Evolutionary conservation across 2,113 vertebrate genomes (phyloP), one percentile per base, ranked within the genome.

Genomic region (Malurus melanocephalus): DNA sequence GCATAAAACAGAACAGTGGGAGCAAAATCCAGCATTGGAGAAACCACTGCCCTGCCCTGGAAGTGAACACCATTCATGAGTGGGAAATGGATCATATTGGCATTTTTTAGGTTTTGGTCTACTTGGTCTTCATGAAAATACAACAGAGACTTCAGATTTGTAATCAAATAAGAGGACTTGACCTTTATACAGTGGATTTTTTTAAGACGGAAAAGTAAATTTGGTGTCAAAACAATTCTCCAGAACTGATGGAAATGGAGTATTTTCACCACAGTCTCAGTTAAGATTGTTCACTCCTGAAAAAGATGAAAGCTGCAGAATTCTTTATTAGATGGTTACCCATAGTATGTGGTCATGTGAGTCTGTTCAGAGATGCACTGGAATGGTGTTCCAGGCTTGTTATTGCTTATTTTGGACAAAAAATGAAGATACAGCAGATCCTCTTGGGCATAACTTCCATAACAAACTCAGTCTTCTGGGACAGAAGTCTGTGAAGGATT

Each of bases 61-160:
- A 38, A 65, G 2, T 8, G 11, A 68, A 48, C 5, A 22, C 8
- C 17, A 8, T 28, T 49, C 24, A 32, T 15, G 9, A 65, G n/a
- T 12, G 18, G 7, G 1, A 78, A 66, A 75, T 14, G 4, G 30
- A 69, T 1, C 1, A 24, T 18, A 33, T 0, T n/a, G 8, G 15
- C 15, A 30, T 6, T 5, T 35, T 11, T 17, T 61, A 6, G 13
- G 30, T 46, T 67, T 81, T 57, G 11, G 4, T 67, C 7, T 33
- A 27, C 26, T 66, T 40, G 2, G 6, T 77, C n/a, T 72, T 90
- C 16, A 14, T 16, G 11, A 32, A 85, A 80, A 48, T 48, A 20
- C 8, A 92, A 15, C 11, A 38, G 28, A 87, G 27, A 27, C 9
- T 57, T 38, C 28, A 68, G n/a, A 16, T 64, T 80, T 56, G 3